A percentile compares a stretch with the other conserved stretches of the same genome.
These are phyloP conservation scores for Dryocosmus kuriphilus DNA, from an alignment of 2,888 invertebrate species.

Conservation along the genomic window DNA sequence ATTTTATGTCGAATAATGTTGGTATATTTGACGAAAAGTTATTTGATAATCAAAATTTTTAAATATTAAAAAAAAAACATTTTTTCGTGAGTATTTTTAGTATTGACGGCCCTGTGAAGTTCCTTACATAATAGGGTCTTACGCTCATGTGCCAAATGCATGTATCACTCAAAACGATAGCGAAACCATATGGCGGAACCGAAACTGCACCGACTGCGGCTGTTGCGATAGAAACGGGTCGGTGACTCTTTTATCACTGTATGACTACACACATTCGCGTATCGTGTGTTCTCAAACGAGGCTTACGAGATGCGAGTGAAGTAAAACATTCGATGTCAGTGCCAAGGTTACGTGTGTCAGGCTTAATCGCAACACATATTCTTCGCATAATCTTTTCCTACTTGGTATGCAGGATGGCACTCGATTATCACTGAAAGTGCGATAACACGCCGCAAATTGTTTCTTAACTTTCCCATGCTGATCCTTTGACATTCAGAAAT, in stretches of 20 bases:
- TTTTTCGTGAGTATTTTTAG: not conserved
- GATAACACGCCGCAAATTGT: not conserved
- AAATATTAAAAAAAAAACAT: too few relatives aligned
- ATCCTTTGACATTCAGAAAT: not conserved
- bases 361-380: not conserved
- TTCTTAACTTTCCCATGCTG: not conserved
- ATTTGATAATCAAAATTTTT: not conserved
- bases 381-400: not conserved
- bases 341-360: conserved; percentile 1
- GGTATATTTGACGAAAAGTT: not conserved
- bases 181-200: conserved; percentile 22
- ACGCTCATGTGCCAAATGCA: not conserved
- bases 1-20: not conserved
- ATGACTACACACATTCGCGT: not conserved
- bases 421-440: not conserved
- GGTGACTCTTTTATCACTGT: conserved; percentile 17
- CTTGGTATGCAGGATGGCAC: not conserved
- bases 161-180: conserved; percentile 16
- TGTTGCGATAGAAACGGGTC: conserved; percentile 31
- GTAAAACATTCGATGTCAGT: not conserved
- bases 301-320: not conserved
- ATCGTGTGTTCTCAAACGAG: not conserved
- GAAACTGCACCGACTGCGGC: not conserved
- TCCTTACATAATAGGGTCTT: conserved; percentile 21
- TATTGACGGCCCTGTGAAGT: not conserved